A percentile compares a stretch with the other conserved stretches of the same genome.
phyloP scores from a whole-genome alignment of 2,113 vertebrate species.

The Melanerpes aurifrons region DNA sequence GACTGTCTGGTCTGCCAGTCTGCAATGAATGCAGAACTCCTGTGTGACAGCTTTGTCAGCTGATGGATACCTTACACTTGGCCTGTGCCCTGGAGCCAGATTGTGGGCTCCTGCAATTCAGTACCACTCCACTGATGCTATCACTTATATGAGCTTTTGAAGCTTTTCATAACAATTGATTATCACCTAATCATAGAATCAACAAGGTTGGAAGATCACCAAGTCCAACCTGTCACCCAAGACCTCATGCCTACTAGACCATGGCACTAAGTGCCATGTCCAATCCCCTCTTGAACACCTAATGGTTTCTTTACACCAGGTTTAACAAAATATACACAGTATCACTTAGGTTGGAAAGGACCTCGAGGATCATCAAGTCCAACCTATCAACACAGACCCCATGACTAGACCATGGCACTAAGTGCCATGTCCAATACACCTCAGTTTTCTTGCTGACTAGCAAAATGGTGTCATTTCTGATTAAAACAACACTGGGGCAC shows the following conservation, averaged over 20 bases:
- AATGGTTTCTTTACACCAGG: neutral
- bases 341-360: too few relatives aligned
- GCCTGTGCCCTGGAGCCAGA: neutral
- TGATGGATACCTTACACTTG: neutral
- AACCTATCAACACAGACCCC: too few relatives aligned
- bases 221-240: too few relatives aligned
- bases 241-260: too few relatives aligned
- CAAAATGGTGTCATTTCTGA: neutral
- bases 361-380: too few relatives aligned
- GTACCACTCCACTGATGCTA: neutral
- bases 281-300: too few relatives aligned
- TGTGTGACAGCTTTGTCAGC: neutral
- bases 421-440: too few relatives aligned
- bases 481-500: neutral
- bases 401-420: too few relatives aligned
- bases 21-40: neutral
- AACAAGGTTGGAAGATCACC: too few relatives aligned
- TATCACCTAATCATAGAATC: too few relatives aligned
- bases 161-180: neutral
- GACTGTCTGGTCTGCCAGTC: neutral
- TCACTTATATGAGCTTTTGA: neutral
- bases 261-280: too few relatives aligned
- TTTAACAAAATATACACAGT: neutral
- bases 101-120: neutral
- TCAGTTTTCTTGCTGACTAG: neutral